Evolutionary conservation across 2,888 invertebrate genomes (phyloP), one percentile per base, ranked within the genome.

Genomic region (Drosophila tripunctata): DNA sequence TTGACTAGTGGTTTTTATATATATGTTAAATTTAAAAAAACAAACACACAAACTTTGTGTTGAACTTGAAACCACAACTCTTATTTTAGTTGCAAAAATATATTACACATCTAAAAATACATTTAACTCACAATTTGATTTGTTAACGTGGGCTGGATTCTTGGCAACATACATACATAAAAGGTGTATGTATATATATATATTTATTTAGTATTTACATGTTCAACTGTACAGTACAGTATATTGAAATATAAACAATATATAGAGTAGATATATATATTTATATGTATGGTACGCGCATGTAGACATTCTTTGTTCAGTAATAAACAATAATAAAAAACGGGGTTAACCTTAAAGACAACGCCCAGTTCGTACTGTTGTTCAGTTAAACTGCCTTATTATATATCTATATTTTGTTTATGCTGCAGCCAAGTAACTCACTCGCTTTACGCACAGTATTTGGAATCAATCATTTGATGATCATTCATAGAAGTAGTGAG

Each of bases 401-500:
- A 35, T 50, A 6, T 56, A 10, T 35, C 6, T 56, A 43, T 45
- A n/a, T 27, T 57, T 45, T 72, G 6, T 67, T 17, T 38, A 45
- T 67, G 50, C 31, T 38, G 45, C 40, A 38, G 60, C 24, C 40
- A 44, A 66, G 30, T n/a, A 43, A 35, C 48, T 51, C 47, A 65
- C 19, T 54, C 40, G 22, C 33, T 10, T 70, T 43, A 55, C 30
- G 55, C 62, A 62, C 51, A 68, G 35, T 51, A 21, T 58, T 68
- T 74, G 71, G 69, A 74, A 74, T 83, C 65, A 87, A 88, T 82
- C 88, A 88, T 88, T 88, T 72, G 51, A 88, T 89, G 86, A 88
- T 80, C 82, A 80, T 80, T 90, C 88, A 88, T 89, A 90, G 88
- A 77, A 88, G 66, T 82, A 64, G 73, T 90, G 90, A 90, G 90